A percentile compares a stretch with the other conserved stretches of the same genome.
Conservation (phyloP, 2,888 invertebrate genomes). For the Lymantria monacha region DNA sequence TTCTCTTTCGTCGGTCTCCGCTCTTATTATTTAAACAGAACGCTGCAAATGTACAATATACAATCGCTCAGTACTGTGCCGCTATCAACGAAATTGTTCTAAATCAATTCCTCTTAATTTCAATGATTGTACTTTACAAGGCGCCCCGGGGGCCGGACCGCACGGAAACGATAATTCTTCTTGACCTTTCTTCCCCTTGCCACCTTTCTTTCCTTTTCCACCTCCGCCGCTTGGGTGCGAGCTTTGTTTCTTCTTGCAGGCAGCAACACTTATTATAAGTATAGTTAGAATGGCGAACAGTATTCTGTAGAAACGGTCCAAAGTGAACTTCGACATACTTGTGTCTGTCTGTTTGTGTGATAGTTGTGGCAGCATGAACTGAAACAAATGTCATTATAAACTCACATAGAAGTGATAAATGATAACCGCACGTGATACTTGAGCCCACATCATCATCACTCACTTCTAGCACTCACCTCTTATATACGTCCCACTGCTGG, state of each 20-base stretch:
- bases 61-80: too few relatives aligned
- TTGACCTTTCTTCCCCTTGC: not conserved
- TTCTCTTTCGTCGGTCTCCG: not conserved
- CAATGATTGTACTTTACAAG: constrained; percentile 5
- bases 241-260: constrained; percentile 37
- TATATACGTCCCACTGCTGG: too few relatives aligned
- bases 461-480: too few relatives aligned
- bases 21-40: too few relatives aligned
- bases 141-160: constrained; percentile 33
- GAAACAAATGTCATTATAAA: too few relatives aligned
- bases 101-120: constrained; percentile 9
- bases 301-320: constrained; percentile 40
- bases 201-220: constrained; percentile 18
- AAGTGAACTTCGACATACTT: constrained; percentile 37
- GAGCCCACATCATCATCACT: too few relatives aligned
- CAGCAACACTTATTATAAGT: constrained; percentile 42
- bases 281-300: constrained; percentile 49
- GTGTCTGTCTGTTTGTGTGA: not conserved
- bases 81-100: not conserved
- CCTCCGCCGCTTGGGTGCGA: not conserved
- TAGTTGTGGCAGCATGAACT: too few relatives aligned
- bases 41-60: too few relatives aligned
- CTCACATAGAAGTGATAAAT: too few relatives aligned
- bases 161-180: not conserved
- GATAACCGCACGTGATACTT: too few relatives aligned